phyloP scores from a whole-genome alignment of 2,797 vertebrate species.

The Pseudomugil gertrudae region DNA sequence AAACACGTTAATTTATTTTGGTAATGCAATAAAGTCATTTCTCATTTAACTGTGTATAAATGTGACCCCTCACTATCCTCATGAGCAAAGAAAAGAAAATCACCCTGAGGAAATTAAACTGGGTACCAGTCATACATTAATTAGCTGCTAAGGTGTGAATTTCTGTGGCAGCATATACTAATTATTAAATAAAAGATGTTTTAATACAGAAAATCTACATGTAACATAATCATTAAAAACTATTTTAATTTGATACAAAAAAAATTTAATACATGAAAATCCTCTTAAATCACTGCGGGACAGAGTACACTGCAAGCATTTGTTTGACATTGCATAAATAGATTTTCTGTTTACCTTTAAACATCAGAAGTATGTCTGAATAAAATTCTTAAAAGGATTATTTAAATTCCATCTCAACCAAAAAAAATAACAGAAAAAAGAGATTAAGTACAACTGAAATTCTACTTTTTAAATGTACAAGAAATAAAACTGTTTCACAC shows the following conservation, averaged over 20 bases:
- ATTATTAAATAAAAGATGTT: not conserved
- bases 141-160: not conserved
- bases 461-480: not conserved
- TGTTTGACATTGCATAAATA: not conserved
- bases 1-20: no score
- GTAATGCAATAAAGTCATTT: not conserved
- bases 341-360: not conserved
- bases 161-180: not conserved
- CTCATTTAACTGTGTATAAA: not conserved
- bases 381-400: not conserved
- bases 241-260: no score
- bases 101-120: not conserved
- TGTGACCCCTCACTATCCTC: not conserved
- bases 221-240: no score
- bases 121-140: not conserved
- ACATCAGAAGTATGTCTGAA: not conserved
- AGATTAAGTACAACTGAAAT: not conserved
- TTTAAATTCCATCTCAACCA: not conserved
- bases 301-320: not conserved
- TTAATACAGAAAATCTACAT: not conserved
- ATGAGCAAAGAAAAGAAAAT: not conserved
- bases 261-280: not conserved
- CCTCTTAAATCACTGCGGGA: not conserved
- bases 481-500: constrained; percentile 1
- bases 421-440: no score